phyloP scores from a whole-genome alignment of 2,888 invertebrate species.

The Tribolium freemani region DNA sequence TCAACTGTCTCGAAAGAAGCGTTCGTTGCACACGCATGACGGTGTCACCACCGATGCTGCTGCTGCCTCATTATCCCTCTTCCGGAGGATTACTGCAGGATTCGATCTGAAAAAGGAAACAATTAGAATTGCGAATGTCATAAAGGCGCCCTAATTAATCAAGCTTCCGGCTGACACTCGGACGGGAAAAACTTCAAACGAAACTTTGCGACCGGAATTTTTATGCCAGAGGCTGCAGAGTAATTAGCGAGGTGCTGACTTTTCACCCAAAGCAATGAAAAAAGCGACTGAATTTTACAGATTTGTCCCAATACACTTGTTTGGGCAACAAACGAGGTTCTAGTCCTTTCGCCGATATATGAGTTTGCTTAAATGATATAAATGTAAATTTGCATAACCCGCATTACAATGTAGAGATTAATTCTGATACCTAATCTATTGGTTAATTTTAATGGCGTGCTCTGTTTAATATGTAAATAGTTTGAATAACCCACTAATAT shows the following conservation, averaged over 20 bases:
- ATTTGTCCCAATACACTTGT: neutral
- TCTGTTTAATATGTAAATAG: slow-evolving; percentile 17
- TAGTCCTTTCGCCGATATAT: neutral
- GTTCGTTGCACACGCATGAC: slow-evolving; percentile 65
- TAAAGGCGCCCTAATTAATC: slow-evolving; percentile 25
- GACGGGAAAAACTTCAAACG: slow-evolving; percentile 26
- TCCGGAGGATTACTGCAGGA: slow-evolving; percentile 40
- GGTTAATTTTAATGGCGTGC: neutral
- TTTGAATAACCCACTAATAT: neutral
- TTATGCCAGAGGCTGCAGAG: neutral
- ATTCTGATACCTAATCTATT: slow-evolving; percentile 12
- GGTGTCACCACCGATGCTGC: slow-evolving; percentile 60
- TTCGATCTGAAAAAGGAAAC: slow-evolving; percentile 43
- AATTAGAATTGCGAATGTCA: slow-evolving; percentile 39
- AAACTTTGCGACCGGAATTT: neutral
- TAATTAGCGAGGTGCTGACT: neutral
- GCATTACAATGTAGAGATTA: slow-evolving; percentile 1
- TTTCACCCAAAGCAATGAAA: neutral
- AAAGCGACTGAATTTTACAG: neutral
- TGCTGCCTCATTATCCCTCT: slow-evolving; percentile 48
- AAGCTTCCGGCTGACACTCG: slow-evolving; percentile 11
- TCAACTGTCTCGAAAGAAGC: slow-evolving; percentile 58
- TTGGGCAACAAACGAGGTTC: neutral
- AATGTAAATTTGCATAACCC: slow-evolving; percentile 10
- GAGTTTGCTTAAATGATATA: neutral